Conservation (phyloP, 2,888 invertebrate genomes). For the Pterobdella sp. region DNA sequence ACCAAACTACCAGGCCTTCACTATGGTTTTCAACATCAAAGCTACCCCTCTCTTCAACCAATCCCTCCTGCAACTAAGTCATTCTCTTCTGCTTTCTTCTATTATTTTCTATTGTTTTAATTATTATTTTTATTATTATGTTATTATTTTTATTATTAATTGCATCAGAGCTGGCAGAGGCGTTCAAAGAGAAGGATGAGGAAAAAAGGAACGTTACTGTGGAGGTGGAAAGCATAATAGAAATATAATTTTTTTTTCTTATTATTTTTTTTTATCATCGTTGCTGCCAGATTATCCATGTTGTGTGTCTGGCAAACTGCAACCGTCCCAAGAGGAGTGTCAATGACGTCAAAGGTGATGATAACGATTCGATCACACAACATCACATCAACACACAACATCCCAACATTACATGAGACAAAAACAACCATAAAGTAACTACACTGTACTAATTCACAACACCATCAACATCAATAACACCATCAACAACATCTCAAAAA, state of each 20-base stretch:
- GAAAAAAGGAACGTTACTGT: background rate
- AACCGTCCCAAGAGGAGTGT: slow-evolving; percentile 4
- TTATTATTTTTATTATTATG: background rate
- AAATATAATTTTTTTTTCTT: background rate
- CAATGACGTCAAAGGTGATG: background rate
- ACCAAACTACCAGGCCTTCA: background rate
- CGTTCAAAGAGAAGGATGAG: background rate
- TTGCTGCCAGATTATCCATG: slow-evolving; percentile 2
- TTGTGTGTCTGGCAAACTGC: slow-evolving; percentile 16
- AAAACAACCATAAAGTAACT: background rate
- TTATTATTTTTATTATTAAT: background rate
- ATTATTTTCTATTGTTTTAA: background rate
- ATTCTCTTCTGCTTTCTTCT: too few species aligned
- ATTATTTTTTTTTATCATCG: background rate
- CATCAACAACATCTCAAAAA: background rate
- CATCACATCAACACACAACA: background rate
- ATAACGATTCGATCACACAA: background rate
- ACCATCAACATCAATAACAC: slow-evolving; percentile 10
- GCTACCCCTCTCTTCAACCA: background rate
- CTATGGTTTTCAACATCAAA: background rate
- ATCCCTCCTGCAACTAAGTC: too few species aligned
- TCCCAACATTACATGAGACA: background rate
- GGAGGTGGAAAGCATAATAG: background rate
- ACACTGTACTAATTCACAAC: background rate
- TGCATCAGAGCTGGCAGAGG: background rate